Evolutionary conservation across 1,140 invertebrate genomes (phyloP), one percentile per base, ranked within the genome.

Genomic region (Apis cerana): DNA sequence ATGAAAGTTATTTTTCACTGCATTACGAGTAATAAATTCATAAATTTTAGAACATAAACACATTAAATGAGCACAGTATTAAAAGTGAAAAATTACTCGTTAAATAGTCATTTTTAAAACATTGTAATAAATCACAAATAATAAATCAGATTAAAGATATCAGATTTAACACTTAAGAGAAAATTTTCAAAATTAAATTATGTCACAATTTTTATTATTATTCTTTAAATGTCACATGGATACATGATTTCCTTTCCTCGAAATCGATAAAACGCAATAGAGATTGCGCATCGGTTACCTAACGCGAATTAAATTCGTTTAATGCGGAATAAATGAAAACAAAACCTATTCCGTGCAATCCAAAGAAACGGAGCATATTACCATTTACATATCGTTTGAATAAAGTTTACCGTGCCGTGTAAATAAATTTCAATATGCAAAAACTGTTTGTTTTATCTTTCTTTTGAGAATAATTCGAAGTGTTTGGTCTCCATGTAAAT

Each of bases 301-400:
- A 59, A 50, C 19, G 43, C 17, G 23, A 61, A 71, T 33, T 15
- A 61, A 79, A 54, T 72, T 64, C 17, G 56, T 80, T 80, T 43
- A 23, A 72, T 62, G 50, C 3, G 27, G 19, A 74, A 43, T 80
- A 74, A 62, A 74, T 15, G 15, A 33, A 19, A 7, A 13, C 3
- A 12, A 62, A 74, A 74, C 27, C 23, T 71, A 21, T 54, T 43
- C 43, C 15, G 21, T 10, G 13, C 21, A 17, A 21, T 13, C 43
- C 19, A 19, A 48, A 11, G 17, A 23, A 33, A 15, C 19, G 69
- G 33, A 61, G 71, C 58, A 43, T 71, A 80, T 72, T 54, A 52
- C 19, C 43, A 79, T 80, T 80, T 80, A 64, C 59, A 74, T 72
- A 74, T 74, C 78, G 19, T 80, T 54, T 50, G 58, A 56, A 80